phyloP scores from a whole-genome alignment of 2,113 vertebrate species.

The Eublepharis macularius region DNA sequence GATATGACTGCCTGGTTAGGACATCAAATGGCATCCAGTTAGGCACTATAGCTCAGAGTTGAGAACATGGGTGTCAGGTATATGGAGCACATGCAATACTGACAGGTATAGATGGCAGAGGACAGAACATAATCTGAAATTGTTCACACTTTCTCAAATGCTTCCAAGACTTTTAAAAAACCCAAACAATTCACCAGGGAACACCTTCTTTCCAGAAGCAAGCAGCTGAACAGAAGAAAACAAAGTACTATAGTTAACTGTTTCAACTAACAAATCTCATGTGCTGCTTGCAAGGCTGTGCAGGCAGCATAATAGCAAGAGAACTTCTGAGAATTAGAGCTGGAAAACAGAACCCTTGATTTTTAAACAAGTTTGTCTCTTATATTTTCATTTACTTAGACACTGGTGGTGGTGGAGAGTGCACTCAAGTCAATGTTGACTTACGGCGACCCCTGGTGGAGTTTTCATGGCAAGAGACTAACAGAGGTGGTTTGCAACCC shows the following conservation, averaged over 20 bases:
- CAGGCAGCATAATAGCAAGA: not conserved
- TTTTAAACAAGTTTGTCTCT: not conserved
- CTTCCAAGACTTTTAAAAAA: not conserved
- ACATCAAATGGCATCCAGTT: not conserved
- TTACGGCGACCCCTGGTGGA: too few relatives aligned
- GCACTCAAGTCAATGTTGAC: too few relatives aligned
- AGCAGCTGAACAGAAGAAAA: not conserved
- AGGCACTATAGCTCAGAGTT: not conserved
- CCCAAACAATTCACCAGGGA: not conserved
- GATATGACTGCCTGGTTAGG: not conserved
- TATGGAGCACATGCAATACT: not conserved
- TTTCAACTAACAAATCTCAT: not conserved
- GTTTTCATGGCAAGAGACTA: too few relatives aligned
- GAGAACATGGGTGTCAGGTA: not conserved
- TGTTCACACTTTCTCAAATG: not conserved
- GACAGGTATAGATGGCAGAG: not conserved
- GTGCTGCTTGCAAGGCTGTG: not conserved
- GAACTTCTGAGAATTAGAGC: not conserved
- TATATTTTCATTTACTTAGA: not conserved
- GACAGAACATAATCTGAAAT: not conserved
- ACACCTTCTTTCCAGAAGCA: not conserved
- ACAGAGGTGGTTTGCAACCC: too few relatives aligned
- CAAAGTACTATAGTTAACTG: not conserved
- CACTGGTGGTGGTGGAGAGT: too few relatives aligned
- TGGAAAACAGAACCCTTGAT: not conserved